Conservation (phyloP, 2,113 vertebrate species). For the Neolamprologus toae region DNA sequence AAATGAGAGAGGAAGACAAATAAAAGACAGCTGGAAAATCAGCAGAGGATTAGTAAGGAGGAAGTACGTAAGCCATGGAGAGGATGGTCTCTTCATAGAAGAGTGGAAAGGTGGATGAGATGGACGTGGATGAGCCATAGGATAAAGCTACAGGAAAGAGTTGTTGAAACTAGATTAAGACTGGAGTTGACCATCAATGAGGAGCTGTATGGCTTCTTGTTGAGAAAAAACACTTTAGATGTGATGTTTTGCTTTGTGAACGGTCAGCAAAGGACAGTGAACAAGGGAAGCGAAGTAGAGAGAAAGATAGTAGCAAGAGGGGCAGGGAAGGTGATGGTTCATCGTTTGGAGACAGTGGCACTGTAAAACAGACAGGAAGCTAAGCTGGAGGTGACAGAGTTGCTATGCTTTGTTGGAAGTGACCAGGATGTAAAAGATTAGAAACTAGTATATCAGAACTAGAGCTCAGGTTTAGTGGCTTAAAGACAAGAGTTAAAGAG, state of each 20-base stretch:
- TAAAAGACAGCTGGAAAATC: not conserved
- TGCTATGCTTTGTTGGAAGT: not conserved
- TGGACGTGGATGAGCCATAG: not conserved
- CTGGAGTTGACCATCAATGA: not conserved
- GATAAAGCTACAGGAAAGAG: not conserved
- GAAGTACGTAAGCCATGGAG: not conserved
- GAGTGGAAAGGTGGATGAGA: not conserved
- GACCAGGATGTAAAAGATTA: not conserved
- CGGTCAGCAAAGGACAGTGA: not conserved
- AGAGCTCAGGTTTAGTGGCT: not conserved
- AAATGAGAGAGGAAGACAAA: not conserved
- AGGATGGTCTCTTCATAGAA: not conserved
- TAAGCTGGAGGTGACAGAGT: not conserved
- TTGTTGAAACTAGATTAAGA: not conserved
- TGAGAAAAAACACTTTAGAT: not conserved
- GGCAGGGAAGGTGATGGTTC: not conserved
- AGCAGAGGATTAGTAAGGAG: not conserved
- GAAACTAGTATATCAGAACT: not conserved
- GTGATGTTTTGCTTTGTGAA: not conserved
- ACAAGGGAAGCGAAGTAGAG: not conserved
- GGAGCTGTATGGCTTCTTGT: not conserved
- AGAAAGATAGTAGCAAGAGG: not conserved
- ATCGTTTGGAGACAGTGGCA: not conserved
- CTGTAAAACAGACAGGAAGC: not conserved
- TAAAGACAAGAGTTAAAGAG: not conserved